Evolutionary conservation across 2,888 invertebrate species (phyloP).

Genomic region (Pristionchus exspectatus): DNA sequence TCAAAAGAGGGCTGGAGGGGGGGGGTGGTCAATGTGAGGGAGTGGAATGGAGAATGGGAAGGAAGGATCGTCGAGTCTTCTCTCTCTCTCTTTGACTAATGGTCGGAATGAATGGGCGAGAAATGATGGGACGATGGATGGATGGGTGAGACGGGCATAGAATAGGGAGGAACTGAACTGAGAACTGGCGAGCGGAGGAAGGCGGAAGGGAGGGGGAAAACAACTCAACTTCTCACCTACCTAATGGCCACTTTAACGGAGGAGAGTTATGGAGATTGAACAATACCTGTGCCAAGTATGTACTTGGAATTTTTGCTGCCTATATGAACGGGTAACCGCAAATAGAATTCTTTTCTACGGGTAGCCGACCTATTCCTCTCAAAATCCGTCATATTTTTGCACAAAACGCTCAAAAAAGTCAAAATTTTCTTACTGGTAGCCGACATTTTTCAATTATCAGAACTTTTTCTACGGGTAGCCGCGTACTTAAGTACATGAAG

Average conservation of each 20-base stretch:
- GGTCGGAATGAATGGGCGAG: slow-evolving; percentile 32
- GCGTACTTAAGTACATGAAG: too few species aligned
- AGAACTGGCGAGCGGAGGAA: not conserved
- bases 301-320: too few species aligned
- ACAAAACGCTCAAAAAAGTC: too few species aligned
- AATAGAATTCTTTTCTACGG: too few species aligned
- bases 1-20: not conserved
- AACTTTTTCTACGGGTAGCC: too few species aligned
- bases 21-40: not conserved
- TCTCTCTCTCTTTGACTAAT: not conserved
- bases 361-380: too few species aligned
- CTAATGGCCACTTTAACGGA: not conserved
- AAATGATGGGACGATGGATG: slow-evolving; percentile 31
- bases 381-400: too few species aligned
- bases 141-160: not conserved
- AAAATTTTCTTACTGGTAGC: too few species aligned
- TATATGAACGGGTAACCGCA: too few species aligned
- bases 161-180: not conserved
- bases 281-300: too few species aligned
- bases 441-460: too few species aligned
- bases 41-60: slow-evolving; percentile 16
- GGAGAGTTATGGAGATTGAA: too few species aligned
- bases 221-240: not conserved
- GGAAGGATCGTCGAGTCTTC: not conserved
- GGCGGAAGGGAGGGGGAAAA: not conserved